These are phyloP conservation scores for Tamandua tetradactyla DNA, from an alignment of 2,797 vertebrate genomes.

Conservation along the genomic window DNA sequence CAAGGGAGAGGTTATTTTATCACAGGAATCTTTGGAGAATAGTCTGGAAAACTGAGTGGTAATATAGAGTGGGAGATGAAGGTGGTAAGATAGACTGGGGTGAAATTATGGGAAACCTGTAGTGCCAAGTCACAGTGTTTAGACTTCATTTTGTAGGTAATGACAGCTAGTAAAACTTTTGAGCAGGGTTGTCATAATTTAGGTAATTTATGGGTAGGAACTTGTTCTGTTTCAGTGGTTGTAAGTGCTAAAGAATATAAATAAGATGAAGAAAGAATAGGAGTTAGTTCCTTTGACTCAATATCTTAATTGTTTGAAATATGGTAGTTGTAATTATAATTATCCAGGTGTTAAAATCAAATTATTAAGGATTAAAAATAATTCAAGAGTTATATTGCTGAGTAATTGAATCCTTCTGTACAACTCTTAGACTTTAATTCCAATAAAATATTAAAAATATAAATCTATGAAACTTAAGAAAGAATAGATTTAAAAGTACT, in stretches of 20 bases:
- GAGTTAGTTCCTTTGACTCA: background rate
- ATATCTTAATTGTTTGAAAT: background rate
- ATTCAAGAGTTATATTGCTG: background rate
- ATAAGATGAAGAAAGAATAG: background rate
- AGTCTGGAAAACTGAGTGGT: background rate
- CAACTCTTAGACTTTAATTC: background rate
- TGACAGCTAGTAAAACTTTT: background rate
- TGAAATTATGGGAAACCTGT: background rate
- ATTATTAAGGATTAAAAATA: slow-evolving; percentile 22
- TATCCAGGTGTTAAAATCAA: background rate
- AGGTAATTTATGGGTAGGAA: background rate
- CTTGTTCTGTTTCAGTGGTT: background rate
- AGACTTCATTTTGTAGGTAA: background rate
- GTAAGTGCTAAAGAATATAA: background rate
- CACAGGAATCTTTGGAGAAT: background rate
- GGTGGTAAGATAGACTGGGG: background rate
- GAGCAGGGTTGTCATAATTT: background rate
- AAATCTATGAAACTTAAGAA: background rate
- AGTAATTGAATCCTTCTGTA: background rate
- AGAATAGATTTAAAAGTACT: background rate
- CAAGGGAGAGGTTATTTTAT: background rate
- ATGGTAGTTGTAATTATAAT: background rate
- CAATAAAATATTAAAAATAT: slow-evolving; percentile 35
- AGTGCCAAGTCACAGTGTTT: background rate
- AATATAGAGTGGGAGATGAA: background rate